Base-by-base conservation (phyloP, 2,797 vertebrate genomes). In the Mycteria americana region DNA sequence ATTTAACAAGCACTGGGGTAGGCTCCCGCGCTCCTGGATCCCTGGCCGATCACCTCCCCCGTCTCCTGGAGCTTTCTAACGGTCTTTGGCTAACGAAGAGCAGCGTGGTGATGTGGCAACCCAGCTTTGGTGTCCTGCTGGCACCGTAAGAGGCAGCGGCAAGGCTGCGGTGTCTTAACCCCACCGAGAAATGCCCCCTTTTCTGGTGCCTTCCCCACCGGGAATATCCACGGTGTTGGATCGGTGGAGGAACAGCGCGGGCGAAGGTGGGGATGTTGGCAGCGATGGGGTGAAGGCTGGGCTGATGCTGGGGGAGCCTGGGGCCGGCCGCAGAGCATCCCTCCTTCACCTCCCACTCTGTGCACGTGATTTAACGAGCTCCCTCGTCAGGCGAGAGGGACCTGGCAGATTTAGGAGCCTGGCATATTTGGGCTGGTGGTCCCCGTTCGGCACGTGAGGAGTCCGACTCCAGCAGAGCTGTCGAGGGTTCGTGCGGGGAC, bases 171-270 rank as follows among this genome's bases (percentile, higher is more conserved):
- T 18, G 68, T 39, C 37, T 50, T 16, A 33, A 41, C 37, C 28
- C 50, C 41, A 9, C 39, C 1, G 18, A 45, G 53, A 28, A 45
- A 45, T 22, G 18, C 43, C 25, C 11, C 8, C 31, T 60, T 37
- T 75, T 18, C 27, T 4, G 5, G 27, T 28, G 11, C 27, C 9
- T 59, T 59, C 39, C 31, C 23, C 39, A 6, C 33, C 6, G 2
- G 54, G 14, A 35, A 6, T 2, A 8, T 23, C 41, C 11, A 1
- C 7, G 5, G 54, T 3, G 54, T 27, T 1, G 6, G 18, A 23
- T 53, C 4, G 11, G 50, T 41, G 69, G 23, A 15, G 51, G 53
- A 43, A 10, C 19, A 18, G 68, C 35, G 6, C 1, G 22, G 50
- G 12, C 6, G 7, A n/a, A 11, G 23, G 23, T 14, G 30, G 23